Conservation (phyloP, 2,113 vertebrate genomes). For the Atractosteus spatula region DNA sequence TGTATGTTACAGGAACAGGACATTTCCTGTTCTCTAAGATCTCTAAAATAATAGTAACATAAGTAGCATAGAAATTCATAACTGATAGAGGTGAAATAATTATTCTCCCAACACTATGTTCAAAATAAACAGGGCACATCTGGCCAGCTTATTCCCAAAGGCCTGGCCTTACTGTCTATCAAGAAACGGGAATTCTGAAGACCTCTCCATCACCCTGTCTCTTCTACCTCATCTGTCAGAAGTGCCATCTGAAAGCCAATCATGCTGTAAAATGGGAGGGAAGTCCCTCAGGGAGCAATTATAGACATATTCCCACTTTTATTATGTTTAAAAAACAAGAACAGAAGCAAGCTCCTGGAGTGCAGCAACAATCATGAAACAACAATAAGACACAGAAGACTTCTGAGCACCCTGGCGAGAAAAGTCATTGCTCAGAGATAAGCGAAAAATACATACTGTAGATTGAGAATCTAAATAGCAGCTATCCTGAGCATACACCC, state of each 20-base stretch:
- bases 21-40: too few relatives aligned
- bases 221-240: neutral
- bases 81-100: constrained; percentile 12
- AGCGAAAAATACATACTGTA: neutral
- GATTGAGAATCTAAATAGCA: neutral
- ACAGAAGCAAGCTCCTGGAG: neutral
- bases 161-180: constrained; percentile 1
- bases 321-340: neutral
- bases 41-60: neutral
- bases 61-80: constrained; percentile 1
- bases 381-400: neutral
- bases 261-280: constrained; percentile 10
- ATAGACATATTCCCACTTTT: constrained; percentile 16
- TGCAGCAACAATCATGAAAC: neutral
- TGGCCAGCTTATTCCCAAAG: constrained; percentile 15
- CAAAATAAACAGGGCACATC: constrained; percentile 16
- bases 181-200: neutral
- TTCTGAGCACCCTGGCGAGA: neutral
- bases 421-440: neutral
- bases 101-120: constrained; percentile 1
- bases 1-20: too few relatives aligned
- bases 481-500: neutral
- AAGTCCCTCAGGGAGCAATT: constrained; percentile 24
- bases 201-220: neutral
- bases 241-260: constrained; percentile 11